Conservation (phyloP, 92 coral and sea anemone genomes). For the Heteractis magnifica region DNA sequence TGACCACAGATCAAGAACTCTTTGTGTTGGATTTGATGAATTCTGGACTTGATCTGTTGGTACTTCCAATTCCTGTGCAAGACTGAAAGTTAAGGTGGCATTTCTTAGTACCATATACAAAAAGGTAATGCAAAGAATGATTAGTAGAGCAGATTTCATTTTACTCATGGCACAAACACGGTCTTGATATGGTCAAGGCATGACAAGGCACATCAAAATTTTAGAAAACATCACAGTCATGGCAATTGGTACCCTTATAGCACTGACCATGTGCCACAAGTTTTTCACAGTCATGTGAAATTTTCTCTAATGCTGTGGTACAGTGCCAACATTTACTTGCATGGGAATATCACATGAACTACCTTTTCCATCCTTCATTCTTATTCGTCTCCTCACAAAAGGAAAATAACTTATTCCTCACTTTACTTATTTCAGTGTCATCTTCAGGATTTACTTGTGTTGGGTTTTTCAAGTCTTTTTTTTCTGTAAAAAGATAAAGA, state of each 20-base stretch:
- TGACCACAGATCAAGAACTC: conserved; percentile 52
- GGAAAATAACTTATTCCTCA: background rate
- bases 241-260: no score
- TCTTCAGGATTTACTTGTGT: background rate
- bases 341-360: no score
- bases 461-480: background rate
- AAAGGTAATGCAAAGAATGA: background rate
- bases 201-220: no score
- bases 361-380: conserved; percentile 31
- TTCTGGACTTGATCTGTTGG: background rate
- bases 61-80: conserved; percentile 13
- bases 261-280: no score
- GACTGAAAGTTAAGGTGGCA: background rate
- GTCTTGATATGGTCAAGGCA: no score
- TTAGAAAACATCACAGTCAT: no score
- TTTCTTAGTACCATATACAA: background rate
- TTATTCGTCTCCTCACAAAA: conserved; percentile 18
- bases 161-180: background rate
- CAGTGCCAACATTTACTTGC: background rate
- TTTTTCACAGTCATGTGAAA: no score
- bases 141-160: background rate
- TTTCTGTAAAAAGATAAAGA: background rate
- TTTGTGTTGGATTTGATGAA: conserved; percentile 57
- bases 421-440: background rate
- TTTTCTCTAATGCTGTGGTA: no score